Conservation (phyloP, 2,113 vertebrate species). For the Mus pahari region DNA sequence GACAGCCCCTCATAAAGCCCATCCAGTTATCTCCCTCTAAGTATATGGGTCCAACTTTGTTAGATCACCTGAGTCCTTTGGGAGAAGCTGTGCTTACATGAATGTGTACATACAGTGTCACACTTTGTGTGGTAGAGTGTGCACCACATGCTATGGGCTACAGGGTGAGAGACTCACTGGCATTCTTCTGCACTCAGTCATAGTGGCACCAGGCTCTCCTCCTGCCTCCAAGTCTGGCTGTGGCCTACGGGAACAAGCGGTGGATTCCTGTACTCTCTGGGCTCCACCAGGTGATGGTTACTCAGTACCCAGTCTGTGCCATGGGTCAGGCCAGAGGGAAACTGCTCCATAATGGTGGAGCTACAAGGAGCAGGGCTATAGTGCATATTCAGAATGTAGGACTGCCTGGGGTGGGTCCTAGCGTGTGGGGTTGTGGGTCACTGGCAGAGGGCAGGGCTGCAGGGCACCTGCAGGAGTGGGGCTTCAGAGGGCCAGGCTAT, state of each 20-base stretch:
- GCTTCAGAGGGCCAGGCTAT: neutral
- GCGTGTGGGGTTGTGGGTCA: neutral
- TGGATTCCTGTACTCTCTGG: neutral
- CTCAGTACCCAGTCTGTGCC: neutral
- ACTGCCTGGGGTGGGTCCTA: too few species aligned
- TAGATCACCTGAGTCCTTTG: neutral
- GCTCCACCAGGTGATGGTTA: neutral
- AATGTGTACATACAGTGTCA: neutral
- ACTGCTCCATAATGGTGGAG: too few species aligned
- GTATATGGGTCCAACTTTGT: accelerated
- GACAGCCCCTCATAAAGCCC: accelerated
- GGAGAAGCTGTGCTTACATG: neutral
- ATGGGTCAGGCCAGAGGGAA: neutral
- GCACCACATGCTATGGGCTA: neutral
- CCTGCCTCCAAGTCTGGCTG: neutral
- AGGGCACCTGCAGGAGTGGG: neutral
- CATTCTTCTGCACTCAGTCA: too few species aligned
- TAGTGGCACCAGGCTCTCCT: neutral
- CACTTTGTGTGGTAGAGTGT: neutral
- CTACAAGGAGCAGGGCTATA: neutral
- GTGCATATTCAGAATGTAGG: neutral
- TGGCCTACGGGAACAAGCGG: neutral
- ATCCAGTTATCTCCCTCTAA: accelerated
- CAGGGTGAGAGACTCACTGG: neutral
- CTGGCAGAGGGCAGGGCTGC: neutral